Evolutionary conservation across 1,140 invertebrate species (phyloP).

Genomic region (Danaus melanippus): DNA sequence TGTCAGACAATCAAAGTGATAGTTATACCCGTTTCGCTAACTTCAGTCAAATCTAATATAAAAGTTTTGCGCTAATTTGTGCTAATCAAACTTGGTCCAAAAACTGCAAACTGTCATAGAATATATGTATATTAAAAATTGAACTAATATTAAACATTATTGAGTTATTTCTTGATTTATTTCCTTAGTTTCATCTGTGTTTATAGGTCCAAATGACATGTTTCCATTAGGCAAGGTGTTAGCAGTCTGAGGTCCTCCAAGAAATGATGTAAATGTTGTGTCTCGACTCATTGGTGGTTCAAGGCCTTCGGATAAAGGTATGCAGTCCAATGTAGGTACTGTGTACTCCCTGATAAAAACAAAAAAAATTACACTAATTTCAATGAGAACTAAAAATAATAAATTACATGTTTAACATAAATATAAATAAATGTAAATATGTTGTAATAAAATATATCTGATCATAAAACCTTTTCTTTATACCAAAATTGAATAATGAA

Average conservation of each 20-base stretch:
- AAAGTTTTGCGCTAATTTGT: too few species aligned
- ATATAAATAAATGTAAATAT: too few species aligned
- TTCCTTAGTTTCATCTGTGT: constrained; percentile 25
- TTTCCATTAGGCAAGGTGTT: constrained; percentile 42
- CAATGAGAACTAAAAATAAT: too few species aligned
- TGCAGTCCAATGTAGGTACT: constrained; percentile 64
- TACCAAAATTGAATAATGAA: too few species aligned
- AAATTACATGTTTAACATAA: too few species aligned
- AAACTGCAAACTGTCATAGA: constrained; percentile 1
- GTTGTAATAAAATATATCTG: too few species aligned
- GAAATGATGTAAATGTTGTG: constrained; percentile 80
- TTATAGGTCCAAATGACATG: constrained; percentile 28
- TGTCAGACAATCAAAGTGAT: too few species aligned
- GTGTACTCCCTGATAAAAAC: constrained; percentile 60
- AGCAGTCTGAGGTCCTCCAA: constrained; percentile 64
- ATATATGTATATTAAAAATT: neutral
- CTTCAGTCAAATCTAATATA: too few species aligned
- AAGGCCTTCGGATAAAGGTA: constrained; percentile 60
- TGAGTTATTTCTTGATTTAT: constrained; percentile 14
- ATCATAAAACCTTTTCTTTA: too few species aligned
- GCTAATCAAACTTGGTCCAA: constrained; percentile 1
- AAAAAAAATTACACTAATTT: neutral
- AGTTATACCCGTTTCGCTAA: too few species aligned
- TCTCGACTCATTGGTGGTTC: constrained; percentile 75
- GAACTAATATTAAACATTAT: constrained; percentile 1